These are phyloP conservation scores for Mus musculus DNA, from an alignment of 2,113 vertebrate species.

Conservation along the genomic window GRCm39 chr10:89276001-89276500, in stretches of 20 bases:
- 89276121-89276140: background rate
- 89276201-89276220: background rate
- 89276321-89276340: background rate
- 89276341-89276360: background rate
- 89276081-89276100: background rate
- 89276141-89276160: background rate
- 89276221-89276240: slow-evolving; percentile 13
- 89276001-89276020: background rate
- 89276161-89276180: background rate
- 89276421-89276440: background rate
- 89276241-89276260: slow-evolving; percentile 26
- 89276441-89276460: slow-evolving; percentile 38
- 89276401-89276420: background rate
- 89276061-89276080: background rate
- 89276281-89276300: slow-evolving; percentile 16
- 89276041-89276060: background rate
- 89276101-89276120: background rate
- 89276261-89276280: background rate
- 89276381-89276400: background rate
- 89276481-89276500: background rate
- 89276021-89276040: background rate
- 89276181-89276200: background rate
- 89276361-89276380: background rate
- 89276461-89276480: slow-evolving; percentile 7
- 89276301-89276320: background rate